A percentile compares a stretch with the other conserved stretches of the same genome.
Evolutionary conservation across 1,140 invertebrate species (phyloP).

Genomic region (Cherax quadricarinatus): DNA sequence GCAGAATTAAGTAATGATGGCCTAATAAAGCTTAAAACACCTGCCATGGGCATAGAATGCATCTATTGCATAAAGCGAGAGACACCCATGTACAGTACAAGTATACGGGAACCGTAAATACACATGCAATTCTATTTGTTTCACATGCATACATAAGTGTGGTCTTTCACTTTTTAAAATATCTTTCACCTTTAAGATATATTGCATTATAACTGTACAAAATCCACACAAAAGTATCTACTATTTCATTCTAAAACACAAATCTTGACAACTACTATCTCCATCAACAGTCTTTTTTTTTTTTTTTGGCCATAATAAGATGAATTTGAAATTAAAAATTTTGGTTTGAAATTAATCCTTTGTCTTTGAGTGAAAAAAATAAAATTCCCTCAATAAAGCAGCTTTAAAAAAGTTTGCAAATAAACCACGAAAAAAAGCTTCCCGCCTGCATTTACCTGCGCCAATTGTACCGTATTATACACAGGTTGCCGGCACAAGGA

Average conservation of each 20-base stretch:
- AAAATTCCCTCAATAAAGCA: not conserved
- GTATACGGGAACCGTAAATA: no score
- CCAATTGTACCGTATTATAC: constrained; percentile 46
- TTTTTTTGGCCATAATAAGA: not conserved
- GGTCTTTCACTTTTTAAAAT: no score
- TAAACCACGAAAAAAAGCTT: not conserved
- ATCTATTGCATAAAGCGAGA: no score
- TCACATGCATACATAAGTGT: no score
- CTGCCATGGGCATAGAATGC: no score
- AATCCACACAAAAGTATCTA: not conserved
- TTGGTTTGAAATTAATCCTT: constrained; percentile 8
- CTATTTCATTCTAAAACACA: constrained; percentile 2
- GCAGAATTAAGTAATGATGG: no score
- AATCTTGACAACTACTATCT: not conserved
- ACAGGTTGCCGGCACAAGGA: constrained; percentile 48
- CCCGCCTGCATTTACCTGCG: constrained; percentile 28
- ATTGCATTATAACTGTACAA: not conserved
- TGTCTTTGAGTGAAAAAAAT: not conserved
- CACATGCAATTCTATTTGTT: no score
- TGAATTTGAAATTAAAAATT: not conserved
- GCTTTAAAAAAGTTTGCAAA: not conserved
- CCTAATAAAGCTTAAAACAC: no score
- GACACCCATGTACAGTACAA: no score
- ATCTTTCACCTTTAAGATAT: no score
- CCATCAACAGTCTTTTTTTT: not conserved